These are phyloP conservation scores for Channa striata DNA, from an alignment of 2,797 vertebrate genomes.

Conservation along the genomic window DNA sequence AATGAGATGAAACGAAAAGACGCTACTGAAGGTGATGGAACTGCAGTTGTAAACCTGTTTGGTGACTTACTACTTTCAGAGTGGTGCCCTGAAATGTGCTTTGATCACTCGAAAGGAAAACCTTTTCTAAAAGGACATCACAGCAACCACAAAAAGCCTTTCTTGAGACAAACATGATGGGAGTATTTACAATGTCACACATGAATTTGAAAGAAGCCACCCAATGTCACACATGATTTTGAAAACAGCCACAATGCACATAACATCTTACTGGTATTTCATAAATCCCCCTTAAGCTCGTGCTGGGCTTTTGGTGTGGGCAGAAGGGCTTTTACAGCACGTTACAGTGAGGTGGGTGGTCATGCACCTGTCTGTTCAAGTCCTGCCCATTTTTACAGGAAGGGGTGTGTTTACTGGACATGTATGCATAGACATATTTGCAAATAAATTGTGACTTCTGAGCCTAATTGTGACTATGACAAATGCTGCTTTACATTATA, in stretches of 20 bases:
- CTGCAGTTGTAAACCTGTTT: constrained; percentile 27
- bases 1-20: neutral
- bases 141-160: constrained; percentile 5
- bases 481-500: neutral
- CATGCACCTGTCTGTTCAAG: neutral
- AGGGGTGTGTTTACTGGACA: neutral
- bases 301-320: neutral
- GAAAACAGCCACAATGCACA: neutral
- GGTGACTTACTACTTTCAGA: constrained; percentile 22
- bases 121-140: constrained; percentile 17
- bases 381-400: neutral
- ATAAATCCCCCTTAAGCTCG: neutral
- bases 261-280: constrained; percentile 5
- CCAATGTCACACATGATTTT: neutral
- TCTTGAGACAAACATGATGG: neutral
- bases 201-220: constrained; percentile 6
- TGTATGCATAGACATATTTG: neutral
- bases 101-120: constrained; percentile 20
- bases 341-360: neutral
- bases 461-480: neutral
- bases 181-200: constrained; percentile 8
- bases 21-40: neutral
- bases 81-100: neutral
- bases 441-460: neutral
- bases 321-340: neutral